Conservation (phyloP, 2,888 invertebrate species). For the Zele albiditarsus region DNA sequence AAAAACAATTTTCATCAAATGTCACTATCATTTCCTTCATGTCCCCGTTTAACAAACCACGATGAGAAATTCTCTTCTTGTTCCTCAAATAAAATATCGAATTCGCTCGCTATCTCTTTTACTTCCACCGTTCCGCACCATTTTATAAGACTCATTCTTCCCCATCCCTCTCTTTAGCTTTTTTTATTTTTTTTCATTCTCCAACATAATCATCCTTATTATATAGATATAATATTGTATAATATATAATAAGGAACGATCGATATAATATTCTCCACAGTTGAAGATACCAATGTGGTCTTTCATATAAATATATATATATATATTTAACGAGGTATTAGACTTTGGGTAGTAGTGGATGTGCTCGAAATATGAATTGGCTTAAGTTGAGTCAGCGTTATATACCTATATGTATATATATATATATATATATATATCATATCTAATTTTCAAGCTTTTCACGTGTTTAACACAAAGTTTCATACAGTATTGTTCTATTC, state of each 20-base stretch:
- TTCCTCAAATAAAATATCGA: conserved; percentile 6
- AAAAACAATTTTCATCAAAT: not conserved
- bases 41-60: not conserved
- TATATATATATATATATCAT: not conserved
- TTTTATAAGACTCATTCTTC: not conserved
- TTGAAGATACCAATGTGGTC: conserved; percentile 36
- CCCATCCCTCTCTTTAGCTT: not conserved
- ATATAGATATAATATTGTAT: conserved; percentile 28
- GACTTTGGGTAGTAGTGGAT: conserved; percentile 42
- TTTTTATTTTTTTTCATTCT: not conserved
- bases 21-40: not conserved
- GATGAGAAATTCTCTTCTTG: conserved; percentile 3
- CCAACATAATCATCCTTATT: conserved; percentile 7
- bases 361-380: conserved; percentile 58
- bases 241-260: conserved; percentile 47
- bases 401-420: not conserved
- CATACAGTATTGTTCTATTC: conserved; percentile 42
- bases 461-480: conserved; percentile 54
- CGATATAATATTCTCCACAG: conserved; percentile 52
- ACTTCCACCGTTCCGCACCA: not conserved
- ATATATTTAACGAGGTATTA: not conserved
- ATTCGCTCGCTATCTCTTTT: not conserved
- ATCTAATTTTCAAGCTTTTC: conserved; percentile 54
- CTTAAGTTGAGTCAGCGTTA: conserved; percentile 54
- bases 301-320: not conserved